Percentiles rank a stretch among this genome's conserved stretches.
Conservation (phyloP, 2,797 vertebrate genomes). For the Arvicola amphibius region DNA sequence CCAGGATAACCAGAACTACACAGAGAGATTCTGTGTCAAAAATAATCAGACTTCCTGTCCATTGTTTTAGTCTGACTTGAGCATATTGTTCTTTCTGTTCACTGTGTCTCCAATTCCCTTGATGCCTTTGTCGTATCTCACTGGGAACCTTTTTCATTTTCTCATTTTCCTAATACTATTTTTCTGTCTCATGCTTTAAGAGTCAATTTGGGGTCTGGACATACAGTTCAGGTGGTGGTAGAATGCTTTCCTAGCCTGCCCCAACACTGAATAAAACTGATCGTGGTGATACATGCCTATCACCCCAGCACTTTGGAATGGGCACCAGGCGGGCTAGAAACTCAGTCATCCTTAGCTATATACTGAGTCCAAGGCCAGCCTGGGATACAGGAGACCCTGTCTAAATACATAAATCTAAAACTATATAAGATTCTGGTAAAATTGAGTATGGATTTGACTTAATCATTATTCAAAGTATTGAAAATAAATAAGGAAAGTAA, state of each 20-base stretch:
- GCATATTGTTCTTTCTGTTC: not conserved
- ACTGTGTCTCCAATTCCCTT: not conserved
- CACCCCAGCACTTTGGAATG: not conserved
- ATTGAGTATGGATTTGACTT: not conserved
- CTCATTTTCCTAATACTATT: not conserved
- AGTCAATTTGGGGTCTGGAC: not conserved
- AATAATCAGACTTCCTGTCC: not conserved
- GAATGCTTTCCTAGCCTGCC: not conserved
- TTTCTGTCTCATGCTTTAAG: conserved; percentile 19
- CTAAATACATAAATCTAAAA: not conserved
- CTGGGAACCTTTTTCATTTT: conserved; percentile 20
- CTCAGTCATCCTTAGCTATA: not conserved
- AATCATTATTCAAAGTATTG: not conserved
- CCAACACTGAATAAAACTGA: not conserved
- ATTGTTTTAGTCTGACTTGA: not conserved
- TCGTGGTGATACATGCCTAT: not conserved
- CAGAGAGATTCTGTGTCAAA: not conserved
- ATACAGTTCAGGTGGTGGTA: not conserved
- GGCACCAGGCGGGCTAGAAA: not conserved
- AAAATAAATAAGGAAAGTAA: not conserved
- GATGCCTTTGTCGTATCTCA: not conserved
- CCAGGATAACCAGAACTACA: not conserved
- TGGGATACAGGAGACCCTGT: not conserved
- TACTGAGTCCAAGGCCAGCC: not conserved
- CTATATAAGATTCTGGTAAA: not conserved